Evolutionary conservation across 2,888 invertebrate species (phyloP), one percentile per base, ranked within the genome.

Genomic region (Nineta flava): DNA sequence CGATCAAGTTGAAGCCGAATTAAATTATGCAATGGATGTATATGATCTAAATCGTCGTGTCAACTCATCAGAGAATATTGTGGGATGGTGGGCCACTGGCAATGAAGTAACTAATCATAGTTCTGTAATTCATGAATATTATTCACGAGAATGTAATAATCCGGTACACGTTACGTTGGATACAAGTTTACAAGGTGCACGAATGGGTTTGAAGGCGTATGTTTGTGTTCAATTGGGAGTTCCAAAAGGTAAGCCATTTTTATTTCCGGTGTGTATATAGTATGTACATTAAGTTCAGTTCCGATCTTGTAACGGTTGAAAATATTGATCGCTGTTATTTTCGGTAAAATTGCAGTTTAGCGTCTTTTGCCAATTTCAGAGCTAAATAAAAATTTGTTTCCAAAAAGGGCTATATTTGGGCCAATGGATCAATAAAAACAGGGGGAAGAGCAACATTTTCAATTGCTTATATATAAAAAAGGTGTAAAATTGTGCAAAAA

Each of bases 41-140:
- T 94, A 87, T 62, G 95, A 95, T 59, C 73, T 96, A 49, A 94
- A 96, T 68, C 81, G 86, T 55, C 81, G 90, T 61, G 95, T 97
- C 1, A 95, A 96, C 62, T 79, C 91, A 1, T 82, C 81, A 52
- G 97, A 99, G 70, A 83, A 79, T 57, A 93, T 99, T 61, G 93
- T 99, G 49, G 99, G 99, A 19, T 99, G 99, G 99, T 97, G 87
- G 87, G 95, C 96, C 1, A 99, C 97, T 0, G 95, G 96, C 48
- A 84, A 90, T 58, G 96, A 97, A 68, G 93, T 99, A 41, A 94
- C 96, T 1, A 93, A 91, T 63, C 95, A 95, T 70, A 95, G 95
- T 49, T 90, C 93, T 0, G 87, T 96, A 49, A 96, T 96, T 64
- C 96, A 96, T 62, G 95, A 96, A 65, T 96, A 96, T 70, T 96